Evolutionary conservation across 2,888 invertebrate species (phyloP).

Genomic region (Lymantria monacha): DNA sequence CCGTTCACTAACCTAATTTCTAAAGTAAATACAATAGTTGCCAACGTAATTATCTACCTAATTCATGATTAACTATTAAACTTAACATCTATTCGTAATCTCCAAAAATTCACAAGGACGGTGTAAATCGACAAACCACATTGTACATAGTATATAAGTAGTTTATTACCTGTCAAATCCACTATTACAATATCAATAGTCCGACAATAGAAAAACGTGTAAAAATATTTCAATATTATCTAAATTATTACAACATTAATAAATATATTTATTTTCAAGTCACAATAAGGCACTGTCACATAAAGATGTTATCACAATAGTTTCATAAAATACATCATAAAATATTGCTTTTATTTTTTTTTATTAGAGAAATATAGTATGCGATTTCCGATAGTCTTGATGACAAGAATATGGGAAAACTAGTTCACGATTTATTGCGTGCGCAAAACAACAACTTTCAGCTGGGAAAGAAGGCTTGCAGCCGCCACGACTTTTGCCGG

Average conservation of each 20-base stretch:
- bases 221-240: slow-evolving; percentile 69
- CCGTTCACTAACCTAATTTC: slow-evolving; percentile 41
- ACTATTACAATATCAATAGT: slow-evolving; percentile 58
- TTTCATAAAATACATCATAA: slow-evolving; percentile 51
- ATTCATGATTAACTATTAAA: slow-evolving; percentile 65
- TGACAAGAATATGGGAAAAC: slow-evolving; percentile 68
- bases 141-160: slow-evolving; percentile 65
- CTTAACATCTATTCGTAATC: slow-evolving; percentile 74
- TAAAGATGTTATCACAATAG: slow-evolving; percentile 79
- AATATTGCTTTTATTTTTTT: slow-evolving; percentile 41
- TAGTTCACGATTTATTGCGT: slow-evolving; percentile 44
- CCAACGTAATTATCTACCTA: slow-evolving; percentile 68
- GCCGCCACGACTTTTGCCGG: slow-evolving; percentile 48
- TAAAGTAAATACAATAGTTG: slow-evolving; percentile 57
- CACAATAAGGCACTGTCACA: slow-evolving; percentile 80
- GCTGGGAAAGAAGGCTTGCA: slow-evolving; percentile 69
- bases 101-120: slow-evolving; percentile 80
- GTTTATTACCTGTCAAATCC: slow-evolving; percentile 60
- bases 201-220: slow-evolving; percentile 59
- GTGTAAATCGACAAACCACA: slow-evolving; percentile 77
- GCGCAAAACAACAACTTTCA: slow-evolving; percentile 68
- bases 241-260: slow-evolving; percentile 69
- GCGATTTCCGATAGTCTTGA: slow-evolving; percentile 70
- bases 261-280: slow-evolving; percentile 73
- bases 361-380: slow-evolving; percentile 41